Evolutionary conservation across 2,113 vertebrate species (phyloP), one percentile per base, ranked within the genome.

Genomic region (Prietella phreatophila): DNA sequence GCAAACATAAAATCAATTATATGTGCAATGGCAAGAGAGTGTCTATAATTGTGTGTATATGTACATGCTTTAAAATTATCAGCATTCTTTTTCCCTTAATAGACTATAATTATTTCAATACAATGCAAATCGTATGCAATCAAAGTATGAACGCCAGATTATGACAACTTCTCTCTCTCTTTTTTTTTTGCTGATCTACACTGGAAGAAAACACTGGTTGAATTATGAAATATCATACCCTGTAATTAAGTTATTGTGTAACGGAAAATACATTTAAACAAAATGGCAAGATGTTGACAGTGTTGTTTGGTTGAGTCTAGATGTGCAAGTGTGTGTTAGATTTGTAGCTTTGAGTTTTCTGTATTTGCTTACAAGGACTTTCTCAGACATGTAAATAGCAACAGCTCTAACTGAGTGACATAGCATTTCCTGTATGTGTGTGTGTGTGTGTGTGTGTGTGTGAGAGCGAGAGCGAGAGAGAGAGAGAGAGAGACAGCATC

Each of bases 381-480:
- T 73, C 80, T 80, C 79, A 78, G 73, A 2, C 33, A 58, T 39
- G 47, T 55, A 85, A 86, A 91, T 84, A 88, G 85, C 42, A 78
- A 82, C 50, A 83, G 69, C 89, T 91, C 5, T 82, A 22, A 60
- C 78, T 6, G 53, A 47, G 80, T 92, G 91, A 93, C 90, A 63
- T 55, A 73, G 75, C 90, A 89, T 95, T 94, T 94, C 93, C n/a
- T n/a, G n/a, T n/a, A n/a, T n/a, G n/a, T n/a, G n/a, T n/a, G n/a
- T n/a, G n/a, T n/a, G n/a, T n/a, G n/a, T n/a, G n/a, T n/a, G n/a
- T n/a, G n/a, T n/a, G n/a, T n/a, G n/a, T n/a, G n/a, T n/a, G n/a
- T n/a, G n/a, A 39, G 39, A 39, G 39, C 14, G 27, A 42, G 76
- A 42, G 73, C 81, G 87, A 76, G 53, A 76, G 61, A 58, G 71